Evolutionary conservation across 2,888 invertebrate genomes (phyloP), one percentile per base, ranked within the genome.

Genomic region (Unio delphinus): DNA sequence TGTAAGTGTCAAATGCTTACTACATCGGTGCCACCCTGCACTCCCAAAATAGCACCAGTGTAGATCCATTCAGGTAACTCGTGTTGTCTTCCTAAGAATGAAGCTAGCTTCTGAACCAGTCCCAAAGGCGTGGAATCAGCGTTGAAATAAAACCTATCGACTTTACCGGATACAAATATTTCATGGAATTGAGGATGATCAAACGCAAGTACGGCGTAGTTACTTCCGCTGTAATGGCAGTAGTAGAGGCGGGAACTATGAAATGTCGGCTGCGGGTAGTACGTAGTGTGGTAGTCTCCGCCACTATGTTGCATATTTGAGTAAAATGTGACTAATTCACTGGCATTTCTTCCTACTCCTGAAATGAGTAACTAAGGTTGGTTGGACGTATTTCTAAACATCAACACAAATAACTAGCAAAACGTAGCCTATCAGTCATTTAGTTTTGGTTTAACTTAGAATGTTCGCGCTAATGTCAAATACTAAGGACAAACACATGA

Each of bases 341-440:
- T 80, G 62, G 82, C 84, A 77, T 88, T 83, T 28, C 87, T 72
- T 0, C 87, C 87, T n/a, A 87, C 86, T 64, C 87, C 87, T 87
- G 65, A 2, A 69, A 61, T 55, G 55, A 58, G 23, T 55, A 59
- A 64, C 15, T 7, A 61, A 58, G 15, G 28, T 11, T 45, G 15
- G 28, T 11, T 45, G 55, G 18, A n/a, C 7, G 23, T 55, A 6
- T 15, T 45, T 45, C 34, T 1, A 45, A 15, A 45, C 45, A 15
- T 45, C 15, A 45, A 3, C 45, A 15, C 45, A 15, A 45, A 45
- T 11, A 11, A 15, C 45, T 15, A 45, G 15, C 15, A 45, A 45
- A 15, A 15, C 45, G 3, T 15, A 15, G 3, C 45, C 2, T 1
- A 45, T 11, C 0, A 23, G 23, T 23, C 23, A 23, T 23, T 23